Conservation (phyloP, 2,888 invertebrate species). For the Hirtodrosophila trivittata region DNA sequence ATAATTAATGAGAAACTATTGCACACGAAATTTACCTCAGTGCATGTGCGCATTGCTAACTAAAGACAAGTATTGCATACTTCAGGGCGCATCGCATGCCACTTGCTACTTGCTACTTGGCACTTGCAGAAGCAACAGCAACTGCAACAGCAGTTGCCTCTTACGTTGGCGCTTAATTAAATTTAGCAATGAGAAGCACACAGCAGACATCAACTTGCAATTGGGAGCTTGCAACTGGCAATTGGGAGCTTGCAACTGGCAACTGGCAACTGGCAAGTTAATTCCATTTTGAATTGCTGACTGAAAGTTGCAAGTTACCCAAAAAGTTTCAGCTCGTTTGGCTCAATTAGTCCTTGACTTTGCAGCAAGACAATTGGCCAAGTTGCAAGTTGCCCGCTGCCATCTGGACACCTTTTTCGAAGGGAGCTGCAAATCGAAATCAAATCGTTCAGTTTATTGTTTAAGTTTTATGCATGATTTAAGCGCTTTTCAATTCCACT, state of each 20-base stretch:
- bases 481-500: conserved; percentile 22
- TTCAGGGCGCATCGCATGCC: conserved; percentile 35
- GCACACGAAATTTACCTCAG: conserved; percentile 26
- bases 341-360: conserved; percentile 48
- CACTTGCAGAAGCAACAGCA: conserved; percentile 1
- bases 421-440: conserved; percentile 5
- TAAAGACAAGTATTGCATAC: conserved; percentile 38
- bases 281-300: conserved; percentile 44
- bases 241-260: not conserved
- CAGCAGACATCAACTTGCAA: conserved; percentile 3
- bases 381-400: conserved; percentile 30
- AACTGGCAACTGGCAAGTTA: conserved; percentile 29
- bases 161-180: conserved; percentile 52
- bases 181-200: conserved; percentile 27
- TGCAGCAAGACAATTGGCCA: conserved; percentile 42
- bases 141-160: conserved; percentile 3
- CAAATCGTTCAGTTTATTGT: conserved; percentile 16
- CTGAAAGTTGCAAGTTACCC: conserved; percentile 40
- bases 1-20: conserved; percentile 28
- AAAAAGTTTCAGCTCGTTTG: conserved; percentile 29
- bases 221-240: not conserved
- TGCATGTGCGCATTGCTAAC: conserved; percentile 13
- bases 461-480: conserved; percentile 39
- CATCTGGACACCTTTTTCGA: conserved; percentile 10
- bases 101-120: not conserved